A percentile compares a stretch with the other conserved stretches of the same genome.
Conservation (phyloP, 1,140 invertebrate genomes). For the Araneus ventricosus region DNA sequence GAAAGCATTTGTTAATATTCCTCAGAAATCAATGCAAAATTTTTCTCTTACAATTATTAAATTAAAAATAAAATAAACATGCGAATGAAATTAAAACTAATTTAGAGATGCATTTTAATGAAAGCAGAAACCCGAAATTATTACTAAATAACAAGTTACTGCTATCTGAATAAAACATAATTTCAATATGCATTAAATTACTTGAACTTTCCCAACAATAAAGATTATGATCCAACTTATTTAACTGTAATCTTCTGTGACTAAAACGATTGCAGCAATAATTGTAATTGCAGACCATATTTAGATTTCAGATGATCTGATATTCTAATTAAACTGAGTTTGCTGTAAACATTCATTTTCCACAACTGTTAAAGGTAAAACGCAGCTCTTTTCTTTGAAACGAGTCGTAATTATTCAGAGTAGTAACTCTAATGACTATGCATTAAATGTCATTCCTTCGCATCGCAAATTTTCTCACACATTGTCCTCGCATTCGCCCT, state of each 20-base stretch:
- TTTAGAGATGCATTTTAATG: background rate
- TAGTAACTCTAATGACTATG: conserved; percentile 33
- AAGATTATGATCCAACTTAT: background rate
- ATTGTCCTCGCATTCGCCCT: conserved; percentile 22
- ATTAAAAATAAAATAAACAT: too few species aligned
- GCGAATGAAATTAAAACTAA: too few species aligned
- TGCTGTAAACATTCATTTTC: background rate
- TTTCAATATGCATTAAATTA: background rate
- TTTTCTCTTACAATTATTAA: too few species aligned
- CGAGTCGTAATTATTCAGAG: conserved; percentile 28
- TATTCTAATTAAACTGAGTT: background rate
- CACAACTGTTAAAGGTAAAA: background rate
- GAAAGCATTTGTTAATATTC: too few species aligned
- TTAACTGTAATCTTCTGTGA: background rate
- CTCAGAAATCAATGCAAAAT: too few species aligned
- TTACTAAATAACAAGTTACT: background rate
- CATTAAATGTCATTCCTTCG: conserved; percentile 42
- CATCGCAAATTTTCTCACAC: background rate
- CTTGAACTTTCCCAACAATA: background rate
- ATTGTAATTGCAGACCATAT: background rate
- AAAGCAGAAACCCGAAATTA: background rate
- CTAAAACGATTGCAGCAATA: background rate
- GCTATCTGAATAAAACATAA: background rate
- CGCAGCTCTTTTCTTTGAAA: conserved; percentile 19
- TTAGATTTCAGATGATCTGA: background rate